Evolutionary conservation across 1,140 invertebrate species (phyloP), one percentile per base, ranked within the genome.

Genomic region (Drosophila athabasca): DNA sequence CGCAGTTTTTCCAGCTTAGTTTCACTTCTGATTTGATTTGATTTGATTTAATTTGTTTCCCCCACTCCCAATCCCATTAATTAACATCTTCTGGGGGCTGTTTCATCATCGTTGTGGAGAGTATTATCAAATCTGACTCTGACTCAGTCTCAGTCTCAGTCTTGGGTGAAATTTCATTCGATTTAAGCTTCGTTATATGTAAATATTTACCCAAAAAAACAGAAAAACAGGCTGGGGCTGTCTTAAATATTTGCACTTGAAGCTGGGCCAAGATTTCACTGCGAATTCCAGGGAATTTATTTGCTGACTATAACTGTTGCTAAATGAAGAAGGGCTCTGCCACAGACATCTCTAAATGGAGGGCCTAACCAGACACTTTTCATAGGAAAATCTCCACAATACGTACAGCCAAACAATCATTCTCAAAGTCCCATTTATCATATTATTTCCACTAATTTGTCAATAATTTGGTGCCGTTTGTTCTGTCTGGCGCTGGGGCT

Each of bases 1-100:
- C 58, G 43, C 39, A 69, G 77, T 62, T 85, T 80, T 77, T 87
- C 75, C 82, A 62, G 73, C 62, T 87, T 55, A 87, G 74, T 85
- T 85, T 85, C 82, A 85, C 82, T 80, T 43, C 22, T 24, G 22
- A 24, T 19, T 19, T 19, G 17, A 19, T 19, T 19, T 2, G 41
- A 54, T 58, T 19, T 19, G 17, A 19, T 19, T 19, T 2, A 29
- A 54, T 58, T 62, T 62, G 51, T 62, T 54, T 62, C 48, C 2
- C 29, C 31, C 6, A 15, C 17, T 24, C 50, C 22, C 39, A 31
- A 24, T 6, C 39, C 62, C 46, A 54, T 75, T 82, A 75, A 85
- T 84, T 87, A 81, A 53, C 81, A 84, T 85, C 73, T 73, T 73
- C 49, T 75, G 62, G 17, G 17, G n/a, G 3, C 26, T 39, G 53